Base-by-base conservation (phyloP, 2,113 vertebrate genomes). In the Pollachius pollachius region DNA sequence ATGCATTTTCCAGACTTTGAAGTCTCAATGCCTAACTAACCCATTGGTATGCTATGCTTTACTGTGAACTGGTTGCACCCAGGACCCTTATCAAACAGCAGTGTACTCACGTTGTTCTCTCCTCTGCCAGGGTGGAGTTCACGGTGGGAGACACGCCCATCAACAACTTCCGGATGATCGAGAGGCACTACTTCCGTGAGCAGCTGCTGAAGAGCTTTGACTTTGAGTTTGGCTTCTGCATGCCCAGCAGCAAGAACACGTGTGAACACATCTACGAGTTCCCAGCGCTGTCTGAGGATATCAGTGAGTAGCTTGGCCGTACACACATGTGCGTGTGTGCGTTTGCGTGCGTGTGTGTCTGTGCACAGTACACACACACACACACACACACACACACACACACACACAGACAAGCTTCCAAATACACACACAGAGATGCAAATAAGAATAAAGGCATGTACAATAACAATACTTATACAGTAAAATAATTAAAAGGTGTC, bases 181-280 rank as follows among this genome's bases (percentile, higher is more conserved):
- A 99, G 93, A 94, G 96, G 86, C 97, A 99, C 85, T 99, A 99
- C 77, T 99, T 99, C 89, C 94, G 95, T 0, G 94, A 98, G 69
- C 94, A 94, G 65, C 85, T 99, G 66, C 94, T 99, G 23, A 99
- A 99, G 88, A 99, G 96, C 82, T 99, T 99, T 27, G 97, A 99
- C 80, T 99, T 99, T 64, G 95, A 99, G 77, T 99, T 99, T 59
- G 97, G 97, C 48, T 99, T 99, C 92, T 99, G 97, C 88, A 99
- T 99, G 87, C 97, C 97, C 79, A 96, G 95, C 94, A 98, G 96
- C 92, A 99, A 96, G 91, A 99, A 99, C 75, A 97, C 96, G 0
- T 99, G 97, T 16, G 97, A 99, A 81, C 96, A 99, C 92, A 98
- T 99, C 92, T 99, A 99, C 0, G 97, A 99, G 78, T 98, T 99